A percentile compares a stretch with the other conserved stretches of the same genome.
Evolutionary conservation across 1,140 invertebrate species (phyloP).

Genomic region (Heliothis virescens): DNA sequence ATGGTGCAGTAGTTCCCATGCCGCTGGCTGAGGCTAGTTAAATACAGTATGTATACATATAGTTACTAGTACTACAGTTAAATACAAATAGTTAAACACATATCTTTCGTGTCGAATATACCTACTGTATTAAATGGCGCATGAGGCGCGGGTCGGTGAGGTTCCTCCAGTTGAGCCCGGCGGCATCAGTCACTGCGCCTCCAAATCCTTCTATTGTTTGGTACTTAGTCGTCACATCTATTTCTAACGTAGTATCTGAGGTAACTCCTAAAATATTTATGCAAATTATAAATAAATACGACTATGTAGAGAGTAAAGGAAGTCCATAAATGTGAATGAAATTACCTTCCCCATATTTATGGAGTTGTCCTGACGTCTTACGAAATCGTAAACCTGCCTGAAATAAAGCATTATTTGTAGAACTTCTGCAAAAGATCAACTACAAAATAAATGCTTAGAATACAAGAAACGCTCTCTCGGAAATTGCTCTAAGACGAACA

Average conservation of each 20-base stretch:
- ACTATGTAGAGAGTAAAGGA: no score
- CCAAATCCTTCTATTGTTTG: slow-evolving; percentile 92
- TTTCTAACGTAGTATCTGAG: neutral
- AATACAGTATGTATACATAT: no score
- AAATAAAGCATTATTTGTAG: neutral
- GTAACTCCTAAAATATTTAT: neutral
- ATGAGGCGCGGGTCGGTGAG: slow-evolving; percentile 85
- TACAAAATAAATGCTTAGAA: no score
- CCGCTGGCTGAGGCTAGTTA: no score
- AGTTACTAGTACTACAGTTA: no score
- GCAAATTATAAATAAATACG: neutral
- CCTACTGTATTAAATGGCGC: slow-evolving; percentile 87
- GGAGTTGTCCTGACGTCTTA: neutral
- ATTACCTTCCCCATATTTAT: neutral
- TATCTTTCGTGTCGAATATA: no score
- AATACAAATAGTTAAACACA: no score
- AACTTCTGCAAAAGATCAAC: no score
- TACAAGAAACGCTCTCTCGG: no score
- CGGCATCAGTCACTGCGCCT: slow-evolving; percentile 94
- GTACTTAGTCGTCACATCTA: slow-evolving; percentile 67
- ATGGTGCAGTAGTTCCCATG: no score
- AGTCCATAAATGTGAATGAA: neutral
- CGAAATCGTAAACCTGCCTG: slow-evolving; percentile 22
- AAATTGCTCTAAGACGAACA: no score
- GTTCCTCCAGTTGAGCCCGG: slow-evolving; percentile 90